Evolutionary conservation across 2,888 invertebrate genomes (phyloP), one percentile per base, ranked within the genome.

Genomic region (Cremastinae sp.): DNA sequence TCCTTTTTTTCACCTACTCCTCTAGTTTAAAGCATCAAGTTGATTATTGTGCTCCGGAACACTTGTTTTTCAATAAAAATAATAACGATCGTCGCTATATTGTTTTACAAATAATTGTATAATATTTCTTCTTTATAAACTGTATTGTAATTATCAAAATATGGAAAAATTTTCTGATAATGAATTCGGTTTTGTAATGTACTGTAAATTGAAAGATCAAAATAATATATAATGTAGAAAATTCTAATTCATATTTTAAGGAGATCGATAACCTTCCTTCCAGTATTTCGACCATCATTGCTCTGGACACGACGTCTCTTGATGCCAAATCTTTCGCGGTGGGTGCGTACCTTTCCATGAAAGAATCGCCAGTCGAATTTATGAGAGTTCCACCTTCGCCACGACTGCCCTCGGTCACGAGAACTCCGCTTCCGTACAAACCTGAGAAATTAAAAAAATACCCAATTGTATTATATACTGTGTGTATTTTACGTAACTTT

Each of bases 321-420:
- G 98, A 97, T 16, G 99, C 99, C 78, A 99, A 92, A 91, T 99
- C 99, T 91, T 99, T 99, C 41, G 98, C 99, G 20, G 96, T 96
- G 0, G 99, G 99, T 3, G 99, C 99, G 90, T 99, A 99, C 53
- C 96, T 93, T 90, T 98, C 98, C 98, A 98, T 98, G 90, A 98
- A 98, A 49, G 98, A 93, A 90, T 99, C 98, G 53, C 99, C 99
- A 89, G 97, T 94, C 1, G 95, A 94, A 91, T 99, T 99, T 58
- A 99, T 93, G 1, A 99, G 92, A 90, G 95, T 98, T 2, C 99
- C 99, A 66, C 98, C 98, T 90, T 99, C 98, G 49, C 98, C 98
- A 79, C 99, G 94, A 84, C 95, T 96, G 0, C 97, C 99, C 90
- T 99, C 99, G 0, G 99, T 99, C 78, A 99, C 98, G 68, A 99